phyloP scores from a whole-genome alignment of 2,888 invertebrate genomes.

The Nemurella pictetii region DNA sequence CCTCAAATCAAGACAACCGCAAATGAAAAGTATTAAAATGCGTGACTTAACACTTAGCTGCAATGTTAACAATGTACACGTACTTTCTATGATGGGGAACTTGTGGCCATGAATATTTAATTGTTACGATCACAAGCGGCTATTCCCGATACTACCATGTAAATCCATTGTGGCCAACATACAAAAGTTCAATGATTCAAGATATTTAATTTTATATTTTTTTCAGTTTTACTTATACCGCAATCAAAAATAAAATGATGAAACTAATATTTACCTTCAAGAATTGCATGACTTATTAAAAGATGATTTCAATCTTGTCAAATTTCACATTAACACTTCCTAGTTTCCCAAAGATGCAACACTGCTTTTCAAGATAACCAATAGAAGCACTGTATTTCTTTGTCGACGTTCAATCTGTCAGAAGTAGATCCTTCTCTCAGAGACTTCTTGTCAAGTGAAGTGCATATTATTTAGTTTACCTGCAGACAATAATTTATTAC shows the following conservation, averaged over 20 bases:
- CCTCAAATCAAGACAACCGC: not conserved
- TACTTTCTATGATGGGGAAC: not conserved
- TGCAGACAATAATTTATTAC: too few relatives aligned
- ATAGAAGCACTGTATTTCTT: too few relatives aligned
- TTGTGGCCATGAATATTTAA: slow-evolving; percentile 7
- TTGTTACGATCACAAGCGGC: not conserved
- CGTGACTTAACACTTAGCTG: not conserved
- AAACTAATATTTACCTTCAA: not conserved
- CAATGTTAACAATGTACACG: not conserved
- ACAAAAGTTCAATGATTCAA: not conserved
- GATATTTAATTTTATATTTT: too few relatives aligned
- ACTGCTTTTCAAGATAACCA: too few relatives aligned
- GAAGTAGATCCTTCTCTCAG: too few relatives aligned
- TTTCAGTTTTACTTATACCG: not conserved
- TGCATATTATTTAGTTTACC: too few relatives aligned
- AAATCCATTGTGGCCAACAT: not conserved
- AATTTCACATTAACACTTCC: too few relatives aligned
- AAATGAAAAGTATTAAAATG: not conserved
- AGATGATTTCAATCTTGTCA: too few relatives aligned
- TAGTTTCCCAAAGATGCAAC: too few relatives aligned
- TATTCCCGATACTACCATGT: not conserved
- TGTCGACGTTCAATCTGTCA: too few relatives aligned
- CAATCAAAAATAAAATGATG: not conserved
- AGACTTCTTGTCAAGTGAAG: too few relatives aligned
- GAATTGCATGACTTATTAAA: too few relatives aligned